Percentiles rank a stretch among this genome's conserved stretches.
These are phyloP conservation scores for Amniataba percoides DNA, from an alignment of 2,797 vertebrate genomes.

Conservation along the genomic window DNA sequence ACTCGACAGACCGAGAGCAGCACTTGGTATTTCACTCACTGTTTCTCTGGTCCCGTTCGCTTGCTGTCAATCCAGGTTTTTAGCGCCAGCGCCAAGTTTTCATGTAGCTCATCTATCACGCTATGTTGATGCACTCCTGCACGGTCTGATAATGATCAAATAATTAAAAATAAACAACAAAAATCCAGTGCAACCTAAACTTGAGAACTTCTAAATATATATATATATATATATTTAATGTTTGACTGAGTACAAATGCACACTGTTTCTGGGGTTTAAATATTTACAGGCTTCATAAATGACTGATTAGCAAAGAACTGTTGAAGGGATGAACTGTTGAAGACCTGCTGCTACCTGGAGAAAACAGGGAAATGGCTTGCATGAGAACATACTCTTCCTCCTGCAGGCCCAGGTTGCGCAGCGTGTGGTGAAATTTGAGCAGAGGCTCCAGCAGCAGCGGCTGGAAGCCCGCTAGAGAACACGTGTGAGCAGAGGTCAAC, in stretches of 20 bases:
- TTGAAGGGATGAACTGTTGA: slow-evolving; percentile 18
- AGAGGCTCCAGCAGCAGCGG: slow-evolving; percentile 85
- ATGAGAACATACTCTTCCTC: slow-evolving; percentile 89
- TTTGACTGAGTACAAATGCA: background rate
- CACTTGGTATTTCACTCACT: slow-evolving; percentile 60
- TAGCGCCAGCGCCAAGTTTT: slow-evolving; percentile 74
- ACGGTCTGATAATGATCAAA: slow-evolving; percentile 69
- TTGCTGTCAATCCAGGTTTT: slow-evolving; percentile 79
- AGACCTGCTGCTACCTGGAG: slow-evolving; percentile 80
- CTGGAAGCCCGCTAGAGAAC: slow-evolving; percentile 86
- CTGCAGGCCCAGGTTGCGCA: slow-evolving; percentile 82
- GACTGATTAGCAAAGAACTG: slow-evolving; percentile 14
- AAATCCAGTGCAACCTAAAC: background rate
- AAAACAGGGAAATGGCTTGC: slow-evolving; percentile 88
- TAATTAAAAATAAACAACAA: background rate
- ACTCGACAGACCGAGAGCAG: background rate
- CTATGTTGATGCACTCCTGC: slow-evolving; percentile 71
- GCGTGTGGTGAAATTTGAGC: slow-evolving; percentile 85
- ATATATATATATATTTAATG: too few species aligned
- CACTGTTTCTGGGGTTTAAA: slow-evolving; percentile 21
- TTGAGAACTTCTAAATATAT: background rate
- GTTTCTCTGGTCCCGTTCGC: slow-evolving; percentile 70
- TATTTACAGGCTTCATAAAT: slow-evolving; percentile 36
- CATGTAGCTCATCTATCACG: slow-evolving; percentile 75
- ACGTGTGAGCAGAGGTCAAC: slow-evolving; percentile 13